Evolutionary conservation across 2,888 invertebrate species (phyloP).

Genomic region (Agriopis marginaria): DNA sequence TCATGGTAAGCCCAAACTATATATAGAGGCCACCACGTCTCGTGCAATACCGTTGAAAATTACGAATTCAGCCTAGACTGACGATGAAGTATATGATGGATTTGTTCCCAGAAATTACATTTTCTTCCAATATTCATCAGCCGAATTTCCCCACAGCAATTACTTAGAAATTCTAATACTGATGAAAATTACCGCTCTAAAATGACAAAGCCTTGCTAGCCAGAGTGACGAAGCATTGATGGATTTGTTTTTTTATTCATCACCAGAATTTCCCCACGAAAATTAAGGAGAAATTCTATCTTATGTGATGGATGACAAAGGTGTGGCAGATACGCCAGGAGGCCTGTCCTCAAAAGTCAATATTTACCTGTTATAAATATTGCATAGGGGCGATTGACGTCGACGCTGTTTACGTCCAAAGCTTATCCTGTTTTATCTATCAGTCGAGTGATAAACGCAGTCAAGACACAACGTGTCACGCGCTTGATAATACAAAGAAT

Average conservation of each 20-base stretch:
- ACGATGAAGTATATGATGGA: conserved; percentile 6
- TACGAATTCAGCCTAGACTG: neutral
- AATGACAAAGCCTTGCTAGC: neutral
- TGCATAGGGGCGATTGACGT: conserved; percentile 23
- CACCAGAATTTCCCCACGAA: conserved; percentile 1
- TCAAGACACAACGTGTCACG: conserved; percentile 25
- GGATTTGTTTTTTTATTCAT: neutral
- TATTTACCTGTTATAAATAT: conserved; percentile 30
- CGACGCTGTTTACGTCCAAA: conserved; percentile 21
- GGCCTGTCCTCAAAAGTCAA: conserved; percentile 15
- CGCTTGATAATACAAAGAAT: neutral
- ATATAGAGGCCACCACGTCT: neutral
- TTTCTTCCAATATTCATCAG: neutral
- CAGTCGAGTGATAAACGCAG: conserved; percentile 26
- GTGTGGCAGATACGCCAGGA: conserved; percentile 19
- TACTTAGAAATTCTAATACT: neutral
- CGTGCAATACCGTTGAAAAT: neutral
- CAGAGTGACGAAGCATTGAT: neutral
- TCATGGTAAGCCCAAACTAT: neutral
- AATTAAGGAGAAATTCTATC: conserved; percentile 13
- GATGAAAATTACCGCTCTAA: neutral
- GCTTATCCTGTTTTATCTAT: conserved; percentile 33
- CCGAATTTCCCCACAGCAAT: neutral
- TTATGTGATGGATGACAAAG: conserved; percentile 28
- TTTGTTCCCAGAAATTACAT: conserved; percentile 6